Conservation (phyloP, 2,797 vertebrate species). For the Sebastiscus albofasciatus region DNA sequence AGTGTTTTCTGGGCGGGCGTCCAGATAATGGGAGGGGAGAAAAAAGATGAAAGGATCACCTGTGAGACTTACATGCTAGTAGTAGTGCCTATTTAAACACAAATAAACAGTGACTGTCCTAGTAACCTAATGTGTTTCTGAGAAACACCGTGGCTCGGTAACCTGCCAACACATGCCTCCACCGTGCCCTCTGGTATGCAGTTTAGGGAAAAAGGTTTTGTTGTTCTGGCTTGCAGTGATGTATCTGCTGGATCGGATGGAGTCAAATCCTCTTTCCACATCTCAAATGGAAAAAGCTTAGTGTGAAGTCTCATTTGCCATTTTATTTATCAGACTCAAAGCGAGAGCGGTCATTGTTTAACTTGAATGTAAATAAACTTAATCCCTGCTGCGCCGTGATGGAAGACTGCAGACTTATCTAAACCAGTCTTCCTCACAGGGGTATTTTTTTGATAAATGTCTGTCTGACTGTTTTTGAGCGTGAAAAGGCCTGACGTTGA, state of each 20-base stretch:
- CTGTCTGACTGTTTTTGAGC: not conserved
- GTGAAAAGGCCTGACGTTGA: constrained; percentile 5
- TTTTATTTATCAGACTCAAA: constrained; percentile 12
- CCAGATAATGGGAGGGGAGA: constrained; percentile 31
- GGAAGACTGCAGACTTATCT: not conserved
- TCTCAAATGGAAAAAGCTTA: constrained; percentile 1
- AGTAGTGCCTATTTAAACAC: constrained; percentile 30
- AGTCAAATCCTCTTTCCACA: constrained; percentile 9
- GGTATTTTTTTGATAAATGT: constrained; percentile 27
- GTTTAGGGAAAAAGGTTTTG: constrained; percentile 33
- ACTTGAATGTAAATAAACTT: constrained; percentile 20
- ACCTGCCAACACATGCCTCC: constrained; percentile 51
- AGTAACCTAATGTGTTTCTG: constrained; percentile 61
- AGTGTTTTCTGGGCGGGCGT: constrained; percentile 46
- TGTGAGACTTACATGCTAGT: constrained; percentile 42
- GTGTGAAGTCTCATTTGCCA: not conserved
- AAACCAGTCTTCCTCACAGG: not conserved
- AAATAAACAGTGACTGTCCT: constrained; percentile 55
- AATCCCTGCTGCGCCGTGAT: constrained; percentile 9
- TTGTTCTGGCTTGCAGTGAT: constrained; percentile 29
- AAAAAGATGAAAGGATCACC: constrained; percentile 54
- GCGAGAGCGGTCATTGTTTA: constrained; percentile 16
- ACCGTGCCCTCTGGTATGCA: constrained; percentile 16
- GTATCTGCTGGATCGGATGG: constrained; percentile 14
- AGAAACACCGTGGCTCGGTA: constrained; percentile 39